These are phyloP conservation scores for Caenorhabditis briggsae DNA, from an alignment of 1,140 invertebrate species.

Conservation along the genomic window DNA sequence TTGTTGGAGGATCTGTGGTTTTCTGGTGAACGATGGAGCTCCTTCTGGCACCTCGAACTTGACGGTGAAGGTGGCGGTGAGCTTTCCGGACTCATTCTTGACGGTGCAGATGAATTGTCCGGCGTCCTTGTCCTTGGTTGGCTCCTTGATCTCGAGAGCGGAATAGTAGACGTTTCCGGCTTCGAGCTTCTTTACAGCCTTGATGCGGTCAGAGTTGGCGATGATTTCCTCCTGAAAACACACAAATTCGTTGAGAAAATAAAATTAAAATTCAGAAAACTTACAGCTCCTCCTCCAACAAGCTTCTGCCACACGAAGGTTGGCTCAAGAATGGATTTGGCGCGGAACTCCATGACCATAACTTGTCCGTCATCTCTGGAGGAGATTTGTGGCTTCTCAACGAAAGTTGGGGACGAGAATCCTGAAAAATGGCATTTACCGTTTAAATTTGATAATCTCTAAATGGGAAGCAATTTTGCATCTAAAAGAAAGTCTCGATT, in stretches of 20 bases:
- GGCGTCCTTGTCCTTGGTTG: slow-evolving; percentile 78
- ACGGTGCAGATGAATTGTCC: slow-evolving; percentile 78
- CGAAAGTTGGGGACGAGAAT: slow-evolving; percentile 91
- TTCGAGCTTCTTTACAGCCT: slow-evolving; percentile 77
- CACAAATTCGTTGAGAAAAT: background rate
- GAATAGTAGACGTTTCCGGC: slow-evolving; percentile 76
- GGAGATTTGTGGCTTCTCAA: slow-evolving; percentile 94
- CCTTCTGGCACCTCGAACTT: slow-evolving; percentile 78
- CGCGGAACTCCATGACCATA: slow-evolving; percentile 96
- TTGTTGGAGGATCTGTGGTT: slow-evolving; percentile 78
- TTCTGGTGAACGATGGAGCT: slow-evolving; percentile 77
- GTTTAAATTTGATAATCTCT: too few species aligned
- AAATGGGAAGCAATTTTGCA: too few species aligned
- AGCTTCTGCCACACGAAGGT: slow-evolving; percentile 88
- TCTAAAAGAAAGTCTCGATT: too few species aligned
- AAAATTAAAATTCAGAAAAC: background rate
- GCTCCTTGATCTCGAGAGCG: slow-evolving; percentile 77
- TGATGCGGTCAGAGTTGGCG: slow-evolving; percentile 86
- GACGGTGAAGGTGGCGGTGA: slow-evolving; percentile 78
- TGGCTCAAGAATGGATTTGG: slow-evolving; percentile 92
- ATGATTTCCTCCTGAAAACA: slow-evolving; percentile 84
- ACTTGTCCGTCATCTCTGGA: slow-evolving; percentile 94
- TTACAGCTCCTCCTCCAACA: slow-evolving; percentile 35
- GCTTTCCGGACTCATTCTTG: slow-evolving; percentile 78
- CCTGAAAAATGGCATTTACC: slow-evolving; percentile 69